These are phyloP conservation scores for Grus americana DNA, from an alignment of 2,113 vertebrate species.

Conservation along the genomic window DNA sequence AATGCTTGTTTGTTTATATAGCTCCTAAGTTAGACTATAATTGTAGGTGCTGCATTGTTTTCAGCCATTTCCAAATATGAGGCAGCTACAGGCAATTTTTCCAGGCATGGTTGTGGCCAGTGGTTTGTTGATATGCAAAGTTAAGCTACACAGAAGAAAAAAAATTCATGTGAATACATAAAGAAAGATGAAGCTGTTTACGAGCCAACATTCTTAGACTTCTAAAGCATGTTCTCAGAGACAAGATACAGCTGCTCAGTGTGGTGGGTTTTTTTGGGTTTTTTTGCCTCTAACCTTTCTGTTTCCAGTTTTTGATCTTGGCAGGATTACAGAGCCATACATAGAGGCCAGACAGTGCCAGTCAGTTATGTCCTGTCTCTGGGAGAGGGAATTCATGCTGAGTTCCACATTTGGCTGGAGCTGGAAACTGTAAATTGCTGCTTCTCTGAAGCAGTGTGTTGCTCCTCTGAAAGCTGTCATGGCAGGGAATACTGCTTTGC, in stretches of 20 bases:
- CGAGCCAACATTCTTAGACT: background rate
- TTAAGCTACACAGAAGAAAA: background rate
- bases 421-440: background rate
- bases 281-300: background rate
- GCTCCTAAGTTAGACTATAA: background rate
- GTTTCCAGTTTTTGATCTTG: constrained; percentile 9
- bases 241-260: background rate
- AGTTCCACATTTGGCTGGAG: background rate
- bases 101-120: background rate
- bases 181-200: background rate
- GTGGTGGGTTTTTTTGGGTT: background rate
- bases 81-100: background rate
- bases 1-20: background rate
- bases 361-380: background rate
- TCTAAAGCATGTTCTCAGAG: background rate
- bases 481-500: background rate
- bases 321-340: background rate
- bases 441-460: background rate
- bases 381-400: background rate
- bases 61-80: background rate
- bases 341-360: background rate
- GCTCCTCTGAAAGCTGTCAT: background rate
- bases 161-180: background rate
- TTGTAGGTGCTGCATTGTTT: background rate
- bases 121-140: background rate